phyloP scores from a whole-genome alignment of 2,888 invertebrate genomes.

The Gryllus longicercus region DNA sequence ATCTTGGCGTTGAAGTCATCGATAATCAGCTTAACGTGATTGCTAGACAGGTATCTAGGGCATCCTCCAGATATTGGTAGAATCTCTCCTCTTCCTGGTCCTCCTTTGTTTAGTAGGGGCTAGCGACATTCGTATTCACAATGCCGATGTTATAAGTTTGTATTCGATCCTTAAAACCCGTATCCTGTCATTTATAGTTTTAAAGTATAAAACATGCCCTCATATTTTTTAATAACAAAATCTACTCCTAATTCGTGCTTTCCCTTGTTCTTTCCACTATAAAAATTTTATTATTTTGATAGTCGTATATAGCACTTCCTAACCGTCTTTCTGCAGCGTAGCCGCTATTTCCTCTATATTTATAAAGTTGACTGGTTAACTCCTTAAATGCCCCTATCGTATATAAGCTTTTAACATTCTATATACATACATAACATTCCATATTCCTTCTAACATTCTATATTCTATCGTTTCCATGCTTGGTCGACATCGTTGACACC shows the following conservation, averaged over 20 bases:
- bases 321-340: too few species aligned
- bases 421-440: too few species aligned
- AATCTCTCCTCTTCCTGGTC: not conserved
- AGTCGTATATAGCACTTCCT: not conserved
- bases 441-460: too few species aligned
- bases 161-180: not conserved
- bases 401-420: too few species aligned
- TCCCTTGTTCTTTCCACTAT: not conserved
- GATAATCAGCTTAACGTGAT: not conserved
- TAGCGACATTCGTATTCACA: not conserved
- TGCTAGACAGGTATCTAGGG: not conserved
- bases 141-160: not conserved
- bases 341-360: too few species aligned
- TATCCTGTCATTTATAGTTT: not conserved
- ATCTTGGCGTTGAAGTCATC: slow-evolving; percentile 3
- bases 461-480: too few species aligned
- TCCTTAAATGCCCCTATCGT: too few species aligned
- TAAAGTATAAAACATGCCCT: not conserved
- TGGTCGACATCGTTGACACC: too few species aligned
- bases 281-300: too few species aligned
- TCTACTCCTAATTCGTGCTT: not conserved
- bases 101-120: not conserved
- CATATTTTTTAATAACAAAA: not conserved
- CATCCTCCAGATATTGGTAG: not conserved
- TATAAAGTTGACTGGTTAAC: too few species aligned